Evolutionary conservation across 1,140 invertebrate species (phyloP), one percentile per base, ranked within the genome.

Genomic region (Platorchestia sp.): DNA sequence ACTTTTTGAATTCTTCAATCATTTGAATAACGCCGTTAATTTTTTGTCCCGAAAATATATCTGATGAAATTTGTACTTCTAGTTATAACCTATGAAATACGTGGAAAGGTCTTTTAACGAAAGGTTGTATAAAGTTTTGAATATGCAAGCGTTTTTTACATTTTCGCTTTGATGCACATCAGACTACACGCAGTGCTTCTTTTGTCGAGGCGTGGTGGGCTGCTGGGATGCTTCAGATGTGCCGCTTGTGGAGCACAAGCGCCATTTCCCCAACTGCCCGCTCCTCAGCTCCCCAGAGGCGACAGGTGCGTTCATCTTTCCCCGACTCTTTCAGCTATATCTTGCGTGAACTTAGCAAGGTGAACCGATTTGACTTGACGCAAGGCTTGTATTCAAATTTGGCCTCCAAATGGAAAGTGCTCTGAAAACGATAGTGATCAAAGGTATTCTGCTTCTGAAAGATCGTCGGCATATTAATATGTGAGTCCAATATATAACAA

Each of bases 191-290:
- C 95, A 96, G 86, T 95, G 95, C 87, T 95, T 86, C 43, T 95
- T 95, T 86, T 95, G 95, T 43, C 86, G 95, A 16, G 95, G 95
- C 3, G 45, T 95, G 41, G 95, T 95, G 16, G 95, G 95, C 7
- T 27, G n/a, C 36, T 95, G 95, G 95, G 86, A 96, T 43, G 27
- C 27, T 22, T 95, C 86, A 6, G 95, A 96, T 59, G n/a, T 42
- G 19, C 95, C 95, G 44, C 47, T 86, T 42, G 44, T 42, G 41
- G 95, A 96, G 91, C 96, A 96, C 53, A 36, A 59, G 19, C 47
- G 45, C 42, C 96, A 95, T 59, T 96, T 95, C 59, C 95, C 96
- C n/a, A 59, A 43, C 44, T 96, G 96, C 47, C 91, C 95, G 19
- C 59, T 96, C 22, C 47, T 95, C 43, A 44, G 14, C 7, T 19